These are phyloP conservation scores for Coregonus ussuriensis DNA, from an alignment of 2,797 vertebrate genomes.

Conservation along the genomic window DNA sequence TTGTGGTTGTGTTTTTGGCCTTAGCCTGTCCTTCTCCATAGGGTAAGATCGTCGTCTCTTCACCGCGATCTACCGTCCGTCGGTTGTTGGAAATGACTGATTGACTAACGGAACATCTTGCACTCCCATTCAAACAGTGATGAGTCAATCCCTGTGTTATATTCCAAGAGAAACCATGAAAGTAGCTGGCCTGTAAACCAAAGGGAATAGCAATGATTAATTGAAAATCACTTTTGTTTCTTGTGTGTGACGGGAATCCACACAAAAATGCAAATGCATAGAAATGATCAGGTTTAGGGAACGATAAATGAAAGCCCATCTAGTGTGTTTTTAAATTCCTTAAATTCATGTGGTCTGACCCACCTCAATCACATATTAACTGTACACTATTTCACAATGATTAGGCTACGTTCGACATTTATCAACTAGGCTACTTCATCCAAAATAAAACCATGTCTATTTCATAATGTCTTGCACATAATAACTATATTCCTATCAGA, in stretches of 20 bases:
- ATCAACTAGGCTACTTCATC: too few species aligned
- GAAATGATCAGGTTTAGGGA: too few species aligned
- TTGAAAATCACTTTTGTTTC: neutral
- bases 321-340: too few species aligned
- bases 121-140: too few species aligned
- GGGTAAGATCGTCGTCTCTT: conserved; percentile 2
- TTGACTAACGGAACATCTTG: neutral
- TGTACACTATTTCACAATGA: too few species aligned
- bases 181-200: neutral
- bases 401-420: too few species aligned
- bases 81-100: neutral
- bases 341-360: too few species aligned
- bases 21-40: neutral
- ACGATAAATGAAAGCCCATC: too few species aligned
- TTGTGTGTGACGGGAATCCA: neutral
- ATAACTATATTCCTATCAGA: neutral
- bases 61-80: conserved; percentile 22
- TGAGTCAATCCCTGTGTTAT: too few species aligned
- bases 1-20: neutral
- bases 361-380: too few species aligned
- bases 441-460: neutral
- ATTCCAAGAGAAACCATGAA: neutral
- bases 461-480: too few species aligned
- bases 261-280: too few species aligned
- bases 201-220: neutral